Conservation (phyloP, 2,888 invertebrate genomes). For the Tyria jacobaeae region DNA sequence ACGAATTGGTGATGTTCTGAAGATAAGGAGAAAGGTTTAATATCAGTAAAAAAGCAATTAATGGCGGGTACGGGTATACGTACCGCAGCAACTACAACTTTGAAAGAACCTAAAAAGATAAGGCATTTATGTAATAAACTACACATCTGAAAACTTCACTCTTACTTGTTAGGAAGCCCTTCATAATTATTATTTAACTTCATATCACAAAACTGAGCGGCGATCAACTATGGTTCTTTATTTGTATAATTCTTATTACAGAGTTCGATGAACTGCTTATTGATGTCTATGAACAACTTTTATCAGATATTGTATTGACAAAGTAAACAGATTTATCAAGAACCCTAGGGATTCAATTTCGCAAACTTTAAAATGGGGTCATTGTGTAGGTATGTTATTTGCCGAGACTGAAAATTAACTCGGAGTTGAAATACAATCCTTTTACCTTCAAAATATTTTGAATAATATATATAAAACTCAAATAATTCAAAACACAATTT, state of each 20-base stretch:
- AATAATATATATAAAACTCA: too few species aligned
- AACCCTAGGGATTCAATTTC: conserved; percentile 25
- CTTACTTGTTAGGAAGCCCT: background rate
- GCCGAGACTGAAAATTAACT: too few species aligned
- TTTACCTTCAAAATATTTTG: too few species aligned
- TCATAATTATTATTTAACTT: background rate
- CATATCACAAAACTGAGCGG: background rate
- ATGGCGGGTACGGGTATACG: too few species aligned
- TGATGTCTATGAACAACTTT: conserved; percentile 7
- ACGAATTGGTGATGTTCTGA: too few species aligned
- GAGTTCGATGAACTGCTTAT: conserved; percentile 18
- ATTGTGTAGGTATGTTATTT: too few species aligned
- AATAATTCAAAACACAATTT: too few species aligned
- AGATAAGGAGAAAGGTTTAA: too few species aligned
- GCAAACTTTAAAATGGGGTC: conserved; percentile 26
- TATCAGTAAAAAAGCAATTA: too few species aligned
- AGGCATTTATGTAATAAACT: background rate
- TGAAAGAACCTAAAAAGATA: too few species aligned
- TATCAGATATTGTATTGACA: conserved; percentile 35
- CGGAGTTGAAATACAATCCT: too few species aligned
- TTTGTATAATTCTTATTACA: background rate
- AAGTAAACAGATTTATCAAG: conserved; percentile 49
- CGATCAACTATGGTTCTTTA: background rate
- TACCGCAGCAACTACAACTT: too few species aligned
- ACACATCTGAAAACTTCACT: background rate